Evolutionary conservation across 1,140 invertebrate species (phyloP), one percentile per base, ranked within the genome.

Genomic region (Pseudomyrmex gracilis): DNA sequence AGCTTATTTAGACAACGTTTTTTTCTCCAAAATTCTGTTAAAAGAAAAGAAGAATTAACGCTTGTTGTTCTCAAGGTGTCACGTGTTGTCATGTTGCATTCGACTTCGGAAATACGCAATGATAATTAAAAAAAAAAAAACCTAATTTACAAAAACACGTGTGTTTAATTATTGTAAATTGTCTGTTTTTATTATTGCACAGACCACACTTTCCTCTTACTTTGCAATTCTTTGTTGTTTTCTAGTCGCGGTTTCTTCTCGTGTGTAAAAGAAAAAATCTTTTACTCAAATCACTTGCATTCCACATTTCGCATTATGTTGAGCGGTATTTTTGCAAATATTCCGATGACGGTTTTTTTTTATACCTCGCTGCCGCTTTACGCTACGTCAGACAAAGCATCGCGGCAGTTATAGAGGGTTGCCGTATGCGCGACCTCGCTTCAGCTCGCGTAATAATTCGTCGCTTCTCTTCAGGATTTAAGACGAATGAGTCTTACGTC

Each of bases 401-500:
- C 15, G 17, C 12, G 22, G 43, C 67, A 66, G 67, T 71, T 34
- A 34, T 34, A 13, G 49, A 71, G 66, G 67, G 45, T 71, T 80
- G 76, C 20, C 53, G 43, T 43, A 49, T 71, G 34, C n/a, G 83
- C 64, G 47, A 63, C 53, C 67, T 77, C 83, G 58, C 58, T 74
- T 22, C 13, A 43, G 68, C 68, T 76, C 45, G 70, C 70, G 76
- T 73, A 71, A 88, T 85, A 88, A 85, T 87, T 87, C 84, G 86
- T 60, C 86, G 55, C 60, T 83, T 68, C 61, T 80, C 76, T 73
- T 22, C 73, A 13, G 82, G 71, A 89, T 89, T 88, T 88, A 89
- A 89, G 88, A 88, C 73, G 84, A 86, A 89, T 80, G 86, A 89
- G 80, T 88, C 74, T 89, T 88, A 86, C 73, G 87, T 87, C 73